Base-by-base conservation (phyloP, 1,140 invertebrate genomes). In the Thaumetopoea pityocampa region DNA sequence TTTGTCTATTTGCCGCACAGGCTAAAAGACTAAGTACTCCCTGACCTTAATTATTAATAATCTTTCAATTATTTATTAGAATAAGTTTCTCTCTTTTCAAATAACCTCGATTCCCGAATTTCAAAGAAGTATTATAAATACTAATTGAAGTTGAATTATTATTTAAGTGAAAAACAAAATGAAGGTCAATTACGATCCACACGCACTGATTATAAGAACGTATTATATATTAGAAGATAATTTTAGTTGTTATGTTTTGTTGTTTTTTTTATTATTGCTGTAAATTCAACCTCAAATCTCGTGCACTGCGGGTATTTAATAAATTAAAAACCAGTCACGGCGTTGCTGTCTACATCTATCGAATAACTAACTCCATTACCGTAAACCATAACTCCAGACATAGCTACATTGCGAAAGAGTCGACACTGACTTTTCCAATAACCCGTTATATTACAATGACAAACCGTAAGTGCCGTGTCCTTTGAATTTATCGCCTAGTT, bases 401-500 rank as follows among this genome's bases (percentile, higher is more conserved):
- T 30, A 27, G 17, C 12, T 20, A 43, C 41, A 35, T 51, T 51
- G 27, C 27, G 42, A 46, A 51, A 51, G 23, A 29, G 29, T 43
- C 41, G 16, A 51, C 29, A 51, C 23, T 7, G 34, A 33, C 40
- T 11, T 0, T 19, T 22, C 7, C 19, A 38, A 14, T 26, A 15
- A 15, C 33, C 29, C 30, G 12, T 17, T 34, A 27, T 4, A 18
- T 17, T 11, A 36, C 29, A 17, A 26, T 14, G 20, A 18, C 19
- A 10, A 34, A 33, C 29, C 33, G 14, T n/a, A 5, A 22, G 23
- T 28, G 7, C 24, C 5, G 20, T 27, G 28, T 32, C 33, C 34
- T 40, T 37, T 27, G 10, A 29, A 40, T 38, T 51, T 66, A 63
- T 68, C 59, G 63, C 28, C 51, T 34, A 19, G n/a, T 38, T 36